Conservation (phyloP, 2,888 invertebrate species). For the Himalopsyche kuldschensis region DNA sequence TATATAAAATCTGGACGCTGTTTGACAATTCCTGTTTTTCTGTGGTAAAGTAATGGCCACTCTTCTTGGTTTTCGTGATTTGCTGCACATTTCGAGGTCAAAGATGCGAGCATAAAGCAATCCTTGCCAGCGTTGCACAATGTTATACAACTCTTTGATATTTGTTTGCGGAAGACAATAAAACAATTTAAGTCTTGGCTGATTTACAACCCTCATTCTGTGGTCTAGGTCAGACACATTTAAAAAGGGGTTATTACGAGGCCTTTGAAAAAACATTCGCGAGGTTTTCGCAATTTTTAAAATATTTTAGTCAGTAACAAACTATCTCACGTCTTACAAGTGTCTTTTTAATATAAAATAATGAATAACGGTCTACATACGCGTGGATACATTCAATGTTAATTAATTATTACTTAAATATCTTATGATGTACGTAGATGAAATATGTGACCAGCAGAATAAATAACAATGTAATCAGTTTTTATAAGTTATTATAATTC, state of each 20-base stretch:
- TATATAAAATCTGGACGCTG: too few species aligned
- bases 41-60: background rate
- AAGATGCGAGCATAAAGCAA: constrained; percentile 7
- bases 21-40: background rate
- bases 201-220: background rate
- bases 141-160: constrained; percentile 7
- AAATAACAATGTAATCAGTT: too few species aligned
- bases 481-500: too few species aligned
- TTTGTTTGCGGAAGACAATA: constrained; percentile 20
- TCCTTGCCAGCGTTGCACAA: background rate
- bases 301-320: constrained; percentile 1
- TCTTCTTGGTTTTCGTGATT: background rate
- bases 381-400: too few species aligned
- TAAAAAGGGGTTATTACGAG: constrained; percentile 8
- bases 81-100: constrained; percentile 16
- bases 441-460: too few species aligned
- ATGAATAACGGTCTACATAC: too few species aligned
- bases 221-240: constrained; percentile 2
- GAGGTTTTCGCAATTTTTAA: background rate
- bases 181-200: background rate
- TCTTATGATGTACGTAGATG: too few species aligned
- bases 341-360: too few species aligned
- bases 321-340: too few species aligned
- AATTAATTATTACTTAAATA: too few species aligned
- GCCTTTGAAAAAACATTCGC: background rate